Percentiles rank a stretch among this genome's conserved stretches.
These are phyloP conservation scores for Mythimna loreyi DNA, from an alignment of 2,888 invertebrate species.

Conservation along the genomic window DNA sequence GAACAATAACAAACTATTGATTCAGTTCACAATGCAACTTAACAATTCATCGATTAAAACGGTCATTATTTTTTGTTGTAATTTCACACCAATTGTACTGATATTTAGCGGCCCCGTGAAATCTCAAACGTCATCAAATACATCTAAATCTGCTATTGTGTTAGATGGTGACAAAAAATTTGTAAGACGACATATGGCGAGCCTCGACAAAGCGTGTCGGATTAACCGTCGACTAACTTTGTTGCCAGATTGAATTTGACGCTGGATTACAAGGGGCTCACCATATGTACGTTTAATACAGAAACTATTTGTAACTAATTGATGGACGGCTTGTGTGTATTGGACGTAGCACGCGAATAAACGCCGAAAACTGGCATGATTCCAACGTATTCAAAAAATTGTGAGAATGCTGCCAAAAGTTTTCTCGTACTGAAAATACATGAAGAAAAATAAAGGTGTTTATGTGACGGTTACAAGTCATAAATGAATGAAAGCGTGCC, in stretches of 20 bases:
- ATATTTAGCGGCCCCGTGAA: conserved; percentile 76
- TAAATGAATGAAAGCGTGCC: conserved; percentile 17
- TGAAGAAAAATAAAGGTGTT: conserved; percentile 54
- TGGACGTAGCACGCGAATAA: conserved; percentile 53
- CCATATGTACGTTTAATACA: conserved; percentile 60
- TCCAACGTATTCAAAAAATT: conserved; percentile 58
- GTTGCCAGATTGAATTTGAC: conserved; percentile 81
- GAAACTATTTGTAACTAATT: conserved; percentile 79
- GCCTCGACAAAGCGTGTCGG: conserved; percentile 77
- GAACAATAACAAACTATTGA: conserved; percentile 58
- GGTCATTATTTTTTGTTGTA: conserved; percentile 75
- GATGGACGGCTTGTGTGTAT: conserved; percentile 71
- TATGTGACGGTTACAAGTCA: conserved; percentile 23
- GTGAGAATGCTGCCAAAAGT: conserved; percentile 55
- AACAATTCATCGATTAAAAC: conserved; percentile 74
- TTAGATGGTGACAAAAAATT: conserved; percentile 72
- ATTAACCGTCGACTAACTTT: conserved; percentile 76
- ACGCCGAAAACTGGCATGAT: conserved; percentile 50
- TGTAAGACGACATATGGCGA: conserved; percentile 88
- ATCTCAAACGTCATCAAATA: conserved; percentile 83
- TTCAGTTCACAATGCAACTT: conserved; percentile 61
- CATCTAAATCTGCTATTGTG: conserved; percentile 82
- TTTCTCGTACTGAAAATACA: conserved; percentile 37
- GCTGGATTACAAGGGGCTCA: conserved; percentile 62
- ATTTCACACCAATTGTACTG: conserved; percentile 83